Conservation (phyloP, 2,888 invertebrate species). For the Scelioninae gen. 1 region DNA sequence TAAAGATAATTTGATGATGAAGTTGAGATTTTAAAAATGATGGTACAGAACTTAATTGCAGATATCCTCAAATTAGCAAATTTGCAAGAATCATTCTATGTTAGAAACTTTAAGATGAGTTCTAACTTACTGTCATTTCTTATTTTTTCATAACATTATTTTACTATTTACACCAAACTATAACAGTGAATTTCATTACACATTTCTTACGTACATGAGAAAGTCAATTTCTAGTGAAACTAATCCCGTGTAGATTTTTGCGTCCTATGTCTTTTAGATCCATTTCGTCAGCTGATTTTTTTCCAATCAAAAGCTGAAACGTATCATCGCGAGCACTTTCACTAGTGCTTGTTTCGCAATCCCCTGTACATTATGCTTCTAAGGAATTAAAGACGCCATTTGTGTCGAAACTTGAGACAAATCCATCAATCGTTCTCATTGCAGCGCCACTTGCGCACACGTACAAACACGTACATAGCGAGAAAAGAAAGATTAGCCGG, state of each 20-base stretch:
- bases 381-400: conserved; percentile 50
- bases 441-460: conserved; percentile 16
- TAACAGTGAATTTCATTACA: no score
- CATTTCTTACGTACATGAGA: background rate
- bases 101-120: no score
- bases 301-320: conserved; percentile 15
- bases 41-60: no score
- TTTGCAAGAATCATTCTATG: no score
- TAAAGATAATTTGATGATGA: no score
- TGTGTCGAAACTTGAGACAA: conserved; percentile 66
- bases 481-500: conserved; percentile 64
- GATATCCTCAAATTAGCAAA: no score
- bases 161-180: no score
- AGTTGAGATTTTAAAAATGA: no score
- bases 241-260: background rate
- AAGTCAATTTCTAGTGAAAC: conserved; percentile 6
- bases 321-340: conserved; percentile 51
- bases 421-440: conserved; percentile 53
- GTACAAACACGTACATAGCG: background rate
- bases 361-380: conserved; percentile 12
- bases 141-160: no score
- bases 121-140: no score
- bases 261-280: background rate
- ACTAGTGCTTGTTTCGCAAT: conserved; percentile 37
- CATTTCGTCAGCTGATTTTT: background rate